Base-by-base conservation (phyloP, 2,113 vertebrate species). In the Aegithalos caudatus region DNA sequence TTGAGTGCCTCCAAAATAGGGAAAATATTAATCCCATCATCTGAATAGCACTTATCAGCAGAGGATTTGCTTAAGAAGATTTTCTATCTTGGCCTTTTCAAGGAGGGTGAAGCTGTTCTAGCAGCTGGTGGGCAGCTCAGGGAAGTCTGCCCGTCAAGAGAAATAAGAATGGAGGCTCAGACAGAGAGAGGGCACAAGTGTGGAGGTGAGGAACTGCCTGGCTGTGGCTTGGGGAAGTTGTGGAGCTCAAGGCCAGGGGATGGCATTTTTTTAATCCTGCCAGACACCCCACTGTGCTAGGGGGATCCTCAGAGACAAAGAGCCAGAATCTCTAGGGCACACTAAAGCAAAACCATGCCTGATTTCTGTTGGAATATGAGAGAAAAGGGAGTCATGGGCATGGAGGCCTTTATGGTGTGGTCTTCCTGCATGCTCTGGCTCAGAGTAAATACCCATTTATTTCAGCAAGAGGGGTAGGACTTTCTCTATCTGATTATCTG, bases 1-100 rank as follows among this genome's bases (percentile, higher is more conserved):
- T 53, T 64, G 73, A 95, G 80, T 72, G 80, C 31, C 33, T 91
- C 40, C 57, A 22, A 85, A 95, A 87, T 19, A 77, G 51, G 35
- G 70, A n/a, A 76, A 91, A 79, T 91, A 88, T 82, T 96, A 95
- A 96, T 94, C 74, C 78, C n/a, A 82, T 90, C 94, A 85, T 69
- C 88, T 88, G 74, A 81, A 81, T 61, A 81, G 56, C 76, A 71
- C 56, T 87, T 97, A 95, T 64, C 95, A 96, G 82, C 83, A 71
- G 51, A 92, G 84, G 91, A 92, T 91, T 86, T 22, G 2, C 66
- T 92, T 92, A 94, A 91, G 89, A 81, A 89, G 85, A 91, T 96
- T 97, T 96, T 94, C 81, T 83, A 45, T 60, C 73, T 87, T 67
- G 77, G 54, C 90, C 90, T 93, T 92, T 81, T 78, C 61, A 51